These are phyloP conservation scores for Plagiodera versicolora DNA, from an alignment of 2,888 invertebrate genomes.

Conservation along the genomic window DNA sequence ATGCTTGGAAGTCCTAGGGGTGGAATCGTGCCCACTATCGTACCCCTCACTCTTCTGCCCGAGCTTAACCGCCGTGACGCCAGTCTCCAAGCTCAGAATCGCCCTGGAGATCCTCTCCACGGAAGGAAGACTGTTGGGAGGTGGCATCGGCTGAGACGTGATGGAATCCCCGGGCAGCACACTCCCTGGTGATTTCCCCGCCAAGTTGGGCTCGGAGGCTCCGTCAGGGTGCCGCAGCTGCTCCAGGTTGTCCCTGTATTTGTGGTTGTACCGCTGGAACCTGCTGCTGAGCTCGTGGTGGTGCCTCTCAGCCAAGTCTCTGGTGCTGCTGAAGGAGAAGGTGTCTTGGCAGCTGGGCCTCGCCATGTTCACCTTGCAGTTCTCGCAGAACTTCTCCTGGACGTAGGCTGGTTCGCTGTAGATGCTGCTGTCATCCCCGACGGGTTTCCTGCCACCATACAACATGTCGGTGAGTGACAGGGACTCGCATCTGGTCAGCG, in stretches of 20 bases:
- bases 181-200: slow-evolving; percentile 63
- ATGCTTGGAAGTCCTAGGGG: slow-evolving; percentile 79
- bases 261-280: slow-evolving; percentile 64
- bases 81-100: slow-evolving; percentile 65
- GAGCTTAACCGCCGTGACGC: slow-evolving; percentile 64
- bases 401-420: slow-evolving; percentile 84
- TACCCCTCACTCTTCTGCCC: slow-evolving; percentile 68
- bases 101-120: slow-evolving; percentile 66
- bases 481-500: slow-evolving; percentile 70
- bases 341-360: slow-evolving; percentile 65
- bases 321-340: slow-evolving; percentile 59
- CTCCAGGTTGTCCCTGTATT: slow-evolving; percentile 61
- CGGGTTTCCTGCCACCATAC: slow-evolving; percentile 55
- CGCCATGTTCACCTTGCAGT: slow-evolving; percentile 72
- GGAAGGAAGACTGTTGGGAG: slow-evolving; percentile 64
- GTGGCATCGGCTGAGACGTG: slow-evolving; percentile 51
- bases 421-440: slow-evolving; percentile 75
- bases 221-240: slow-evolving; percentile 87
- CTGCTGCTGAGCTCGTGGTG: slow-evolving; percentile 51
- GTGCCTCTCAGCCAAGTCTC: slow-evolving; percentile 53
- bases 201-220: slow-evolving; percentile 88
- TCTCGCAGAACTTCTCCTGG: slow-evolving; percentile 75
- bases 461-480: slow-evolving; percentile 70
- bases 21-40: slow-evolving; percentile 83
- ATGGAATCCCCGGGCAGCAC: slow-evolving; percentile 50